These are phyloP conservation scores for Drosophila neutralis DNA, from an alignment of 2,888 invertebrate species.

Conservation along the genomic window DNA sequence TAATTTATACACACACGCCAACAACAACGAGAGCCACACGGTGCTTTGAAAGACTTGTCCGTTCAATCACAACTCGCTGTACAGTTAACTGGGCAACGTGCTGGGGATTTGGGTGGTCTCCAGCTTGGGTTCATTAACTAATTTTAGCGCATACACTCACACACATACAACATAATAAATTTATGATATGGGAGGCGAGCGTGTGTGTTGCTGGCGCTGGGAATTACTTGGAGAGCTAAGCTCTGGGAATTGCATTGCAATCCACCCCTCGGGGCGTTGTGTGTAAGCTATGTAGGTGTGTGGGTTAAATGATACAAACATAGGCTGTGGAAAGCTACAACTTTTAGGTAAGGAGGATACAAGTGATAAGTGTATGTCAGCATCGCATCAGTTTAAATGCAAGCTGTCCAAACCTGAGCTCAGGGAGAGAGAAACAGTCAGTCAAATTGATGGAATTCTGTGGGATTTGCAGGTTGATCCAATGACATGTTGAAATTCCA, in stretches of 20 bases:
- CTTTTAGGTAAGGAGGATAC: slow-evolving; percentile 12
- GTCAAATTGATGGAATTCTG: slow-evolving; percentile 27
- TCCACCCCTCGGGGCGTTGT: background rate
- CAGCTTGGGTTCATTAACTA: slow-evolving; percentile 72
- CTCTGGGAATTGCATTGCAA: slow-evolving; percentile 21
- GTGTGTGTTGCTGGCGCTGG: slow-evolving; percentile 12
- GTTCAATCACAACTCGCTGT: slow-evolving; percentile 62
- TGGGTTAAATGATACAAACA: slow-evolving; percentile 46
- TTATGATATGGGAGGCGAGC: slow-evolving; percentile 50
- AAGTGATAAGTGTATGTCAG: slow-evolving; percentile 10
- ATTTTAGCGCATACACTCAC: slow-evolving; percentile 58
- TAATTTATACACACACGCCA: slow-evolving; percentile 66
- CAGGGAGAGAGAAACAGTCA: background rate
- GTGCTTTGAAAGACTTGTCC: slow-evolving; percentile 19
- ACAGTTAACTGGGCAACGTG: slow-evolving; percentile 39
- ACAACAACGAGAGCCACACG: slow-evolving; percentile 23
- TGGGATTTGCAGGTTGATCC: slow-evolving; percentile 6
- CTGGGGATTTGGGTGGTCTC: slow-evolving; percentile 24
- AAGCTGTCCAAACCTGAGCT: background rate
- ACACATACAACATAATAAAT: slow-evolving; percentile 69
- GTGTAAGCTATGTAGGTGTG: background rate
- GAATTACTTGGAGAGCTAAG: slow-evolving; percentile 31
- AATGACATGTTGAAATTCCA: slow-evolving; percentile 32
- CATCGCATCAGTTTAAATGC: slow-evolving; percentile 22
- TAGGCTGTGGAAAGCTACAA: slow-evolving; percentile 26